A percentile compares a stretch with the other conserved stretches of the same genome.
Conservation (phyloP, 2,888 invertebrate species). For the Macaria notata region DNA sequence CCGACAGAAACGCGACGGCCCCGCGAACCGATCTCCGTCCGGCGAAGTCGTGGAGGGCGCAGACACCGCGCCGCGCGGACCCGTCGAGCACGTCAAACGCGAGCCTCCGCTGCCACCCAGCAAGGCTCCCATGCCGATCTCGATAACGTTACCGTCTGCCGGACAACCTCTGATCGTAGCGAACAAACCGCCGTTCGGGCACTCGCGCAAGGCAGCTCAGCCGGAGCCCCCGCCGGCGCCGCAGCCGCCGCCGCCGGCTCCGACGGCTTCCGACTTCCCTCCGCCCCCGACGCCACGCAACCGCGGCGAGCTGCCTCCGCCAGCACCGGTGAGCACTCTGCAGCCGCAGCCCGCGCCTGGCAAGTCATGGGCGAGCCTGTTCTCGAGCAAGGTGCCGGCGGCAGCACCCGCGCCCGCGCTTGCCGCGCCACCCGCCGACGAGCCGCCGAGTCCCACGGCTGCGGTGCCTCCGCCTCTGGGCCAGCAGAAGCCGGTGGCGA, state of each 20-base stretch:
- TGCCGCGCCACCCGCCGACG: conserved; percentile 62
- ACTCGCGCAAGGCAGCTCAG: conserved; percentile 61
- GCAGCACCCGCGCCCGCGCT: conserved; percentile 35
- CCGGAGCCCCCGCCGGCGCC: conserved; percentile 63
- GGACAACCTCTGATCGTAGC: conserved; percentile 75
- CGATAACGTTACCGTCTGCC: conserved; percentile 72
- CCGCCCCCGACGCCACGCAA: conserved; percentile 74
- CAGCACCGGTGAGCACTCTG: conserved; percentile 56
- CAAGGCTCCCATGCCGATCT: conserved; percentile 75
- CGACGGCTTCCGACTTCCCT: conserved; percentile 78
- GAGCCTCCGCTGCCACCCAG: conserved; percentile 69
- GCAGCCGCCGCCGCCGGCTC: conserved; percentile 70
- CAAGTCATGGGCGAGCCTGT: conserved; percentile 87
- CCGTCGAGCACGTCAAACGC: conserved; percentile 58
- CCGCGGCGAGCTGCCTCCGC: conserved; percentile 63
- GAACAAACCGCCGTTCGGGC: conserved; percentile 74
- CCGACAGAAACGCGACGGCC: conserved; percentile 71
- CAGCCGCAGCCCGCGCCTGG: conserved; percentile 71
- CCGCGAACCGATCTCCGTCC: conserved; percentile 64
- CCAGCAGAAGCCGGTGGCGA: conserved; percentile 82
- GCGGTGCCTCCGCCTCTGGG: conserved; percentile 46
- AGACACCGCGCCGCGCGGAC: conserved; percentile 51
- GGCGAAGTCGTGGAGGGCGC: conserved; percentile 55
- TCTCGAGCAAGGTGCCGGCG: conserved; percentile 67
- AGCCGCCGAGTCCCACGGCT: conserved; percentile 59